Conservation (phyloP, 2,113 vertebrate genomes). For the Aspidoscelis tigris region DNA sequence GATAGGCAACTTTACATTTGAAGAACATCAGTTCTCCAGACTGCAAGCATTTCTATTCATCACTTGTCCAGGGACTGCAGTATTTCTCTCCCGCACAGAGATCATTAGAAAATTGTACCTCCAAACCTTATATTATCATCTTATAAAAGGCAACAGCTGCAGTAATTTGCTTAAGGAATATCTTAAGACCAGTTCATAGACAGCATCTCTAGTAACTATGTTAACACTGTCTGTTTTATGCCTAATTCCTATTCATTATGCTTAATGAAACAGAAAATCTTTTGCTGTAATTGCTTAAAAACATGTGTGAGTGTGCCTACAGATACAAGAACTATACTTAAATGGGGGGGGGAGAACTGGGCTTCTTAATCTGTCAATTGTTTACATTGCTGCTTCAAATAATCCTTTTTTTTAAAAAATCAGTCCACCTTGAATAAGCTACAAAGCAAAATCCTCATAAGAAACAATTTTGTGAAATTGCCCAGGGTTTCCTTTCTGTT, state of each 20-base stretch:
- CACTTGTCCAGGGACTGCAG: not conserved
- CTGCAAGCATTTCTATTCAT: not conserved
- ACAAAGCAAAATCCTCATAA: not conserved
- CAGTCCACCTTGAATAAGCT: not conserved
- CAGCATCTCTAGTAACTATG: not conserved
- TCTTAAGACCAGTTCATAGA: not conserved
- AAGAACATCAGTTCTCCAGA: no score
- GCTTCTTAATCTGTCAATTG: not conserved
- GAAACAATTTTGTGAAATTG: conserved; percentile 1
- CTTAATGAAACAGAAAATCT: not conserved
- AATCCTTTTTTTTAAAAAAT: not conserved
- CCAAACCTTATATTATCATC: not conserved
- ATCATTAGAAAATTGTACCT: not conserved
- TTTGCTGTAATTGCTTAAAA: not conserved
- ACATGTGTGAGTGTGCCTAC: not conserved
- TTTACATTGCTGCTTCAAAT: conserved; percentile 9
- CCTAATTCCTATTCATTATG: not conserved
- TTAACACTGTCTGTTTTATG: not conserved
- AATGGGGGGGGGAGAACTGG: not conserved
- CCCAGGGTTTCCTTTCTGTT: not conserved
- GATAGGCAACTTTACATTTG: no score
- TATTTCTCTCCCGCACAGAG: not conserved
- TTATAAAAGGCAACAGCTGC: not conserved
- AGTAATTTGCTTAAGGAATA: not conserved
- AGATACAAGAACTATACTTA: not conserved